Evolutionary conservation across 2,888 invertebrate genomes (phyloP).

Genomic region (Craniophora ligustri): DNA sequence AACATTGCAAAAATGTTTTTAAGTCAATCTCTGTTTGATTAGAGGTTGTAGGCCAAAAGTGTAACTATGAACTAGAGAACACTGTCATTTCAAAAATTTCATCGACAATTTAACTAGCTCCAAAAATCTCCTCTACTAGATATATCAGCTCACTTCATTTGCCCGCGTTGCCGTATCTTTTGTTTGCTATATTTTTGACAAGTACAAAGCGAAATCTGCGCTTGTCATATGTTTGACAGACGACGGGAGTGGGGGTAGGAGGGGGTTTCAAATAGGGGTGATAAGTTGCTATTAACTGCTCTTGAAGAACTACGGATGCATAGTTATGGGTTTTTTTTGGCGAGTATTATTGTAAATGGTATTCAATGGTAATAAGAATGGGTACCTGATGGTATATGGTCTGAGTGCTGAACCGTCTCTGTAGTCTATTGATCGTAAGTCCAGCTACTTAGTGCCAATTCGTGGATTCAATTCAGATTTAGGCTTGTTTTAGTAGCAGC

Average conservation of each 20-base stretch:
- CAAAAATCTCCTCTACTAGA: conserved; percentile 72
- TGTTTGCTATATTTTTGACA: conserved; percentile 89
- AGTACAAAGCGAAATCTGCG: conserved; percentile 88
- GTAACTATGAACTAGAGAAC: no score
- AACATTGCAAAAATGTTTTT: no score
- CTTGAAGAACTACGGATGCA: conserved; percentile 70
- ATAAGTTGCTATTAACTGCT: conserved; percentile 87
- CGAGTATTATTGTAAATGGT: not conserved
- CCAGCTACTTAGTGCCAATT: no score
- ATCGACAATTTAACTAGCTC: conserved; percentile 9
- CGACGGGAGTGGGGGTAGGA: conserved; percentile 60
- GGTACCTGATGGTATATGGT: no score
- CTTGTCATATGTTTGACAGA: conserved; percentile 88
- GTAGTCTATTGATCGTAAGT: no score
- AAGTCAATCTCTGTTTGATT: no score
- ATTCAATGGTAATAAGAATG: not conserved
- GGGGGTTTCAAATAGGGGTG: conserved; percentile 64
- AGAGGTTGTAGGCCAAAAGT: no score
- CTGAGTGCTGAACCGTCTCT: no score
- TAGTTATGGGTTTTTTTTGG: conserved; percentile 44
- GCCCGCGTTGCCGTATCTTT: conserved; percentile 85
- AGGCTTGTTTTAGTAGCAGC: no score
- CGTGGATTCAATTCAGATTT: no score
- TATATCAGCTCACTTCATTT: conserved; percentile 89
- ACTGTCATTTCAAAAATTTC: no score